A percentile compares a stretch with the other conserved stretches of the same genome.
Evolutionary conservation across 2,797 vertebrate species (phyloP).

Genomic region (Jordanella pulchra): DNA sequence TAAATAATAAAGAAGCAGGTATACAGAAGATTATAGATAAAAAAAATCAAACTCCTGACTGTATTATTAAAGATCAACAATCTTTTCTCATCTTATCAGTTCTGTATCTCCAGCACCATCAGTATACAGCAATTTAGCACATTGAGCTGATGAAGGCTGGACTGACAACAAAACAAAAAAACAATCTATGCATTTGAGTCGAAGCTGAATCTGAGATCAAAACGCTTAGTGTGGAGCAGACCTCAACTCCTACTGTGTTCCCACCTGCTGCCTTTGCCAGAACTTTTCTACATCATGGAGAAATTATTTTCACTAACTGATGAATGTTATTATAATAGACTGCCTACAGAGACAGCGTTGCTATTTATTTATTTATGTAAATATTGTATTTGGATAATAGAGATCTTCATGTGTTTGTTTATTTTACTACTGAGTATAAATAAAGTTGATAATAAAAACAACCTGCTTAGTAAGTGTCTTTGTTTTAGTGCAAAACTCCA

Average conservation of each 20-base stretch:
- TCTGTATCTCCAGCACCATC: neutral
- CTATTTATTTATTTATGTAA: constrained; percentile 70
- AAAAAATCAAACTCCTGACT: neutral
- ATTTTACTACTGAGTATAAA: neutral
- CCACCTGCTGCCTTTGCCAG: constrained; percentile 71
- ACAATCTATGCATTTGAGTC: constrained; percentile 71
- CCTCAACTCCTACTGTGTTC: constrained; percentile 4
- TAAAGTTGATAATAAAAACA: neutral
- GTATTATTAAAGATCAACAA: neutral
- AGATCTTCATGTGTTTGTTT: neutral
- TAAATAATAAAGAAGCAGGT: neutral
- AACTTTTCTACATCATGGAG: constrained; percentile 71
- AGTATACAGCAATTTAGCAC: constrained; percentile 4
- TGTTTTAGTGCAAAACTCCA: neutral
- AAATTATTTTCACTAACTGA: constrained; percentile 65
- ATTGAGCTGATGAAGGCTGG: constrained; percentile 4
- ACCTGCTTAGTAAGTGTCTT: neutral
- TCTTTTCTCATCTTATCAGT: constrained; percentile 18
- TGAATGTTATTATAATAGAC: constrained; percentile 44
- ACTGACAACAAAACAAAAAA: constrained; percentile 33
- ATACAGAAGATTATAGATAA: neutral
- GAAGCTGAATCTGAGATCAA: constrained; percentile 50
- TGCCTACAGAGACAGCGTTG: constrained; percentile 30
- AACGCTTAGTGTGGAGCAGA: neutral
- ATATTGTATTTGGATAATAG: constrained; percentile 43